phyloP scores from a whole-genome alignment of 2,797 vertebrate genomes.

The Coilia nasus region DNA sequence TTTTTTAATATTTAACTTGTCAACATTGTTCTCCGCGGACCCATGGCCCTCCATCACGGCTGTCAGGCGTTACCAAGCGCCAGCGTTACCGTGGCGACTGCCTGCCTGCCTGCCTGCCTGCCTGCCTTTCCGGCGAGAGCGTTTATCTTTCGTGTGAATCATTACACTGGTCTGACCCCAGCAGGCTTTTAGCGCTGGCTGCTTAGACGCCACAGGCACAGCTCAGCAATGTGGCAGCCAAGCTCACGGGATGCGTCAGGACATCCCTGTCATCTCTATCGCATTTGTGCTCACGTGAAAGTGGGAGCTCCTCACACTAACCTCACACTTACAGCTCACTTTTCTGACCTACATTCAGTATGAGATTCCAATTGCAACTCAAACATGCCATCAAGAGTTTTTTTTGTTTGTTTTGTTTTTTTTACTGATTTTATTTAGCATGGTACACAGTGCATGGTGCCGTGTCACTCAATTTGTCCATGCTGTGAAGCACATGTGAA shows the following conservation, averaged over 20 bases:
- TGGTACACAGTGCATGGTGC: neutral
- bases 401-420: too few relatives aligned
- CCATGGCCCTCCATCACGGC: constrained; percentile 46
- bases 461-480: neutral
- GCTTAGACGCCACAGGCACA: neutral
- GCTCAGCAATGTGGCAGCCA: neutral
- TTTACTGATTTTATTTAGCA: too few relatives aligned
- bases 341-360: too few relatives aligned
- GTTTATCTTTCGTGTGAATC: constrained; percentile 31
- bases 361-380: too few relatives aligned
- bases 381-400: too few relatives aligned
- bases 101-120: constrained; percentile 2
- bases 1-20: constrained; percentile 63
- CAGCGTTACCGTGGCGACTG: neutral
- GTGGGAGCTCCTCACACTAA: too few relatives aligned
- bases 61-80: constrained; percentile 39
- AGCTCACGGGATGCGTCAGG: too few relatives aligned
- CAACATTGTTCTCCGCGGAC: constrained; percentile 50
- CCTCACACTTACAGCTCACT: too few relatives aligned
- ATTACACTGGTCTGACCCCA: neutral
- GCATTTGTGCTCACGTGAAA: too few relatives aligned
- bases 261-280: too few relatives aligned
- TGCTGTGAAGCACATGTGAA: neutral
- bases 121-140: constrained; percentile 37
- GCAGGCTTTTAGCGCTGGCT: neutral